Conservation (phyloP, 2,888 invertebrate genomes). For the Tupiocoris notatus region DNA sequence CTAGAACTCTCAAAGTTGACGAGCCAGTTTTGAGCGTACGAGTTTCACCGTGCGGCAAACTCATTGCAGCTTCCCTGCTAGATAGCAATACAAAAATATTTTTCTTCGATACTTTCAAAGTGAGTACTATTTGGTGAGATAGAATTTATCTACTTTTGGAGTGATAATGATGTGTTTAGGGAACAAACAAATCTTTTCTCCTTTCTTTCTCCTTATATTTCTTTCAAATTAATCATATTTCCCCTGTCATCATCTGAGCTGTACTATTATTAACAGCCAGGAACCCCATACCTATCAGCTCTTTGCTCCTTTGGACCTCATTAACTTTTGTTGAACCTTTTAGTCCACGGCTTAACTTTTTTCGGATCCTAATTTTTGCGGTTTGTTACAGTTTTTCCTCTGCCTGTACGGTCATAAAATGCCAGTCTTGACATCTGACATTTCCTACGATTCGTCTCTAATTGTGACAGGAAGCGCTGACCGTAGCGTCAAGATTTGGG, state of each 20-base stretch:
- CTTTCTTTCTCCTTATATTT: too few species aligned
- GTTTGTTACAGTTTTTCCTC: conserved; percentile 72
- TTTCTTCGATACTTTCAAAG: conserved; percentile 91
- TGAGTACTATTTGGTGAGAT: too few species aligned
- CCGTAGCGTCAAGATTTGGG: conserved; percentile 96
- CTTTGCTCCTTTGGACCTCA: too few species aligned
- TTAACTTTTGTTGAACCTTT: too few species aligned
- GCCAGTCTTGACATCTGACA: conserved; percentile 90
- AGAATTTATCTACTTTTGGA: too few species aligned
- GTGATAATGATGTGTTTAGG: too few species aligned
- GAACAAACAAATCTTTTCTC: too few species aligned
- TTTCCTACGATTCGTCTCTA: conserved; percentile 80
- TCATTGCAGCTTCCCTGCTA: conserved; percentile 83
- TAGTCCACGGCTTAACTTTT: too few species aligned
- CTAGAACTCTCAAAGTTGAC: conserved; percentile 79
- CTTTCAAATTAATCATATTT: not conserved
- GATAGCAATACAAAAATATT: conserved; percentile 95
- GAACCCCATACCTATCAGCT: too few species aligned
- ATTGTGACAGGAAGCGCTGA: conserved; percentile 95
- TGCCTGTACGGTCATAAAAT: conserved; percentile 95
- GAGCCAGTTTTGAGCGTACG: conserved; percentile 82
- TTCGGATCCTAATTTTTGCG: not conserved
- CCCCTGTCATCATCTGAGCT: not conserved
- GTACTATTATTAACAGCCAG: too few species aligned
- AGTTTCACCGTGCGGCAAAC: conserved; percentile 80